phyloP scores from a whole-genome alignment of 2,888 invertebrate genomes.

The Drosophila dives region DNA sequence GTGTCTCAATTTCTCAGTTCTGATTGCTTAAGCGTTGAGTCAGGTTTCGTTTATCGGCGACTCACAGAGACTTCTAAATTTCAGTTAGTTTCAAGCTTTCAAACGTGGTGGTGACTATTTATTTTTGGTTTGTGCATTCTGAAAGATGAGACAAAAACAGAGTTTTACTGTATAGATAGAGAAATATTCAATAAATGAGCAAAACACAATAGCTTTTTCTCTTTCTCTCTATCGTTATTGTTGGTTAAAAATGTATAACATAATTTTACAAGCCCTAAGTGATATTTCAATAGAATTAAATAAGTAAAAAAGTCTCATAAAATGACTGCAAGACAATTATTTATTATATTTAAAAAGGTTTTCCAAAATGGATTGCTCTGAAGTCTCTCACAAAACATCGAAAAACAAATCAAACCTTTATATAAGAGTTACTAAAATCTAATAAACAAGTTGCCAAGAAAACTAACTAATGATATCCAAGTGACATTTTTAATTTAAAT shows the following conservation, averaged over 20 bases:
- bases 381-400: neutral
- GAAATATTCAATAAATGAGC: neutral
- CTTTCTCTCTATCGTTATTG: neutral
- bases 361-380: neutral
- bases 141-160: neutral
- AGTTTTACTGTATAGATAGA: neutral
- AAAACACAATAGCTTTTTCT: neutral
- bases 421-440: neutral
- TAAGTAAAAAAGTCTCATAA: neutral
- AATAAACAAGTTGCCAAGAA: neutral
- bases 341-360: neutral
- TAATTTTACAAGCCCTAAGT: neutral
- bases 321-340: neutral
- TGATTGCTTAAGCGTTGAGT: constrained; percentile 17
- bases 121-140: constrained; percentile 4
- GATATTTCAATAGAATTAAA: neutral
- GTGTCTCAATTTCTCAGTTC: neutral
- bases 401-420: neutral
- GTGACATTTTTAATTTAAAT: neutral
- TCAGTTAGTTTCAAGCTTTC: constrained; percentile 50
- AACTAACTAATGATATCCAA: neutral
- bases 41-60: constrained; percentile 21
- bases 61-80: constrained; percentile 19
- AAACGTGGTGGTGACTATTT: constrained; percentile 55
- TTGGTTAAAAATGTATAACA: neutral